A percentile compares a stretch with the other conserved stretches of the same genome.
Conservation (phyloP, 2,888 invertebrate species). For the Aethes cnicana region DNA sequence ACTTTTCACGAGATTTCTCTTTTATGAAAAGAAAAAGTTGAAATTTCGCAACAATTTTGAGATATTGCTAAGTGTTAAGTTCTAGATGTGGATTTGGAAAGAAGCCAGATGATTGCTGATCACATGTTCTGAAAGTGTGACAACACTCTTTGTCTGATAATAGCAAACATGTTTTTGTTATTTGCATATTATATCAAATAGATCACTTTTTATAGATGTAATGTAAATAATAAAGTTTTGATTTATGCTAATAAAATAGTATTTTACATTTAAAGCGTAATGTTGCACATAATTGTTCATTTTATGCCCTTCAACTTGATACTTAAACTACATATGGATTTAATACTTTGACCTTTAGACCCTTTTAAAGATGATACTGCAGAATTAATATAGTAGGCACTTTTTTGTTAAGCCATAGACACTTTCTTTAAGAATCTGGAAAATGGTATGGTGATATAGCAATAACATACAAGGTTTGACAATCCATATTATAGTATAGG, state of each 20-base stretch:
- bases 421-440: too few species aligned
- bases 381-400: too few species aligned
- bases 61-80: slow-evolving; percentile 15
- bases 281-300: too few species aligned
- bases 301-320: too few species aligned
- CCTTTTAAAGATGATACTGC: too few species aligned
- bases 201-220: neutral
- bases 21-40: neutral
- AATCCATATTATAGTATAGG: too few species aligned
- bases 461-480: too few species aligned
- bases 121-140: slow-evolving; percentile 65
- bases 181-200: slow-evolving; percentile 33
- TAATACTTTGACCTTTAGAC: too few species aligned
- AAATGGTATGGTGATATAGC: too few species aligned
- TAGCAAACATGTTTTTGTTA: slow-evolving; percentile 41
- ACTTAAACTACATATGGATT: too few species aligned
- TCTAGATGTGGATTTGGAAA: slow-evolving; percentile 45
- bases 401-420: too few species aligned
- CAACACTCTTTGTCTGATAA: slow-evolving; percentile 45
- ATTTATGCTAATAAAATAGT: neutral
- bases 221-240: neutral
- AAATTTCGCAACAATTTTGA: slow-evolving; percentile 18
- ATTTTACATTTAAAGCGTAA: neutral
- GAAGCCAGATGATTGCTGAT: slow-evolving; percentile 51
- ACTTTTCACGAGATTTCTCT: slow-evolving; percentile 30